Conservation (phyloP, 2,888 invertebrate genomes). For the Dicycla oo region DNA sequence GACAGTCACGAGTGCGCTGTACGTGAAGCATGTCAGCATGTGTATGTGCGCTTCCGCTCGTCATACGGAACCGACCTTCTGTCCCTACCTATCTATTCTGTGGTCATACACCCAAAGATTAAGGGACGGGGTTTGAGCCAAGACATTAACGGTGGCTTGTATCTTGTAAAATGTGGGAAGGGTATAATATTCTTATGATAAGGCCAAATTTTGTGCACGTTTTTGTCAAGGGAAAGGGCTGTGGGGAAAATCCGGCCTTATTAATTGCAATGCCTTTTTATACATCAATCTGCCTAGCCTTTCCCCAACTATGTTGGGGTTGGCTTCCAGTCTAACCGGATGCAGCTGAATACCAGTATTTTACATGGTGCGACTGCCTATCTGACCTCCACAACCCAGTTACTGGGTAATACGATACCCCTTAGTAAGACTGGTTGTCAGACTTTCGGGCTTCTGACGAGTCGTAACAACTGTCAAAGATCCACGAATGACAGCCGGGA, state of each 20-base stretch:
- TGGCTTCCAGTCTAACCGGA: too few relatives aligned
- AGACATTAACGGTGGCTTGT: conserved; percentile 32
- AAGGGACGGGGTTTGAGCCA: conserved; percentile 17
- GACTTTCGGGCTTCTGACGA: too few relatives aligned
- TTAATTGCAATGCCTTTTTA: not conserved
- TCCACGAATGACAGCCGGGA: too few relatives aligned
- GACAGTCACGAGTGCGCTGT: not conserved
- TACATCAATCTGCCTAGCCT: too few relatives aligned
- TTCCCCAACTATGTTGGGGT: too few relatives aligned
- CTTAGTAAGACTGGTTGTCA: too few relatives aligned
- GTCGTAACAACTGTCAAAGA: too few relatives aligned
- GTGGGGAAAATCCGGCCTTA: not conserved
- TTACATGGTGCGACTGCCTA: too few relatives aligned
- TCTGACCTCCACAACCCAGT: too few relatives aligned
- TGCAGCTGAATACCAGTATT: too few relatives aligned
- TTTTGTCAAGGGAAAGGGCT: not conserved
- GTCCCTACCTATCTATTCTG: not conserved
- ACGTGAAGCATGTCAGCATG: too few relatives aligned
- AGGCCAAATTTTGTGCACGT: not conserved
- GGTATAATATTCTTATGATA: conserved; percentile 13
- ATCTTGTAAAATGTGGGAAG: not conserved
- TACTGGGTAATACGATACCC: too few relatives aligned
- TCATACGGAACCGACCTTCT: not conserved
- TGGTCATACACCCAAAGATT: conserved; percentile 14
- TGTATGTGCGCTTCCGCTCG: not conserved